Evolutionary conservation across 2,797 vertebrate genomes (phyloP), one percentile per base, ranked within the genome.

Genomic region (Cyclopterus lumpus): DNA sequence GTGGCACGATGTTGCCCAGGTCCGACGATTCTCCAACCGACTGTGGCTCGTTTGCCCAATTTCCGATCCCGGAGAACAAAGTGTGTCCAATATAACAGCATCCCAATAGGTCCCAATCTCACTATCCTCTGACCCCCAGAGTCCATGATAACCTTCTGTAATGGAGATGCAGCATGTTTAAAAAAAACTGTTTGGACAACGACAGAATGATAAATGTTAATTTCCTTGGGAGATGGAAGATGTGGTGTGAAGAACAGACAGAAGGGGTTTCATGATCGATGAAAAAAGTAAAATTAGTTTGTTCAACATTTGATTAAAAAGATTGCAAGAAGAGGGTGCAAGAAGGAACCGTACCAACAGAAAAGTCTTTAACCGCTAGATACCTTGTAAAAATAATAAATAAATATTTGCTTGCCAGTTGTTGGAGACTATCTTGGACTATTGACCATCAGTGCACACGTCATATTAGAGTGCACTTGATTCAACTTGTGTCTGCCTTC

Each of bases 1-100:
- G 90, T 0, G 80, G 77, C 40, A 6, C 67, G 15, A 54, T 51
- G 4, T 86, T 88, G 8, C 89, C 84, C 34, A 92, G 86, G 68
- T 90, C 74, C 0, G 91, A 94, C 7, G 92, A 93, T 3, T 92
- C 93, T 20, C 85, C 83, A 1, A 94, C 90, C 36, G 93, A 94
- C 30, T 90, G 89, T 12, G 86, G 42, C 40, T 89, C 93, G 2
- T 93, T 94, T 20, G 67, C 86, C 44, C 93, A 94, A 55, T 79
- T 94, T 30, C 86, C 95, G 59, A 86, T 95, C 77, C 93, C 94
- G 11, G 95, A 95, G 82, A 96, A 96, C 79, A 95, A 94, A 93
- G 90, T 94, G 63, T 94, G 91, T 84, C 94, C 95, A 2, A 82
- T 95, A 84, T 95, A 94, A 88, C 55, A 26, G 62, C 14, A 22